phyloP scores from a whole-genome alignment of 2,888 invertebrate species.

The Pseudanteris insignis region DNA sequence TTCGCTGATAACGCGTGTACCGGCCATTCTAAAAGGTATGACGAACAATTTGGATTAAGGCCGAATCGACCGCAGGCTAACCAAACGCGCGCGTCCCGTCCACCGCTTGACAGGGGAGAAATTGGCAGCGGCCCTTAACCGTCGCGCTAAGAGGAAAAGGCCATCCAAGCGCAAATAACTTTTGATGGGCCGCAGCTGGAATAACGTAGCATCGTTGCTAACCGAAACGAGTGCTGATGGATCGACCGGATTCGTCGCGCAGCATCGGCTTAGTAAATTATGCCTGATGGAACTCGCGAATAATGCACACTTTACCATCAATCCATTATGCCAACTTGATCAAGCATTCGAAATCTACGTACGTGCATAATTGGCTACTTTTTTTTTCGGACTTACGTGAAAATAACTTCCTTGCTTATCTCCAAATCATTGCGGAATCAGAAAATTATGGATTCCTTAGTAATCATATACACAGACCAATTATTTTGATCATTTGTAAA shows the following conservation, averaged over 20 bases:
- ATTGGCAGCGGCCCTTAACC: constrained; percentile 24
- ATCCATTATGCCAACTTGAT: no score
- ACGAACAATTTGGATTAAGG: constrained; percentile 33
- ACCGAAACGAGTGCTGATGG: constrained; percentile 16
- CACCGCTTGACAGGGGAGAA: constrained; percentile 18
- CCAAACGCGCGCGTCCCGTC: constrained; percentile 10
- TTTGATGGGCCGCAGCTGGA: constrained; percentile 10
- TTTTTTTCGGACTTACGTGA: no score
- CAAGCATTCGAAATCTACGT: no score
- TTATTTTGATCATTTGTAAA: no score
- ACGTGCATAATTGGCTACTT: no score
- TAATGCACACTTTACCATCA: neutral
- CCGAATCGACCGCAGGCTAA: constrained; percentile 41
- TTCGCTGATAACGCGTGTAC: constrained; percentile 38
- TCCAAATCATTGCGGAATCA: no score
- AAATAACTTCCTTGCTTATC: no score
- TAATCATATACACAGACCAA: no score
- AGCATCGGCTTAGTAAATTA: neutral
- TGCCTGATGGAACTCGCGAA: neutral
- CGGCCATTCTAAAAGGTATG: constrained; percentile 34
- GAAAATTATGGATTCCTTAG: no score
- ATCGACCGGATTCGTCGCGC: constrained; percentile 6
- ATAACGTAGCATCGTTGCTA: no score
- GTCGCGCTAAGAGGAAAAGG: constrained; percentile 24
- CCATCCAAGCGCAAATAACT: constrained; percentile 20